Percentiles rank a stretch among this genome's conserved stretches.
These are phyloP conservation scores for Toxostoma redivivum DNA, from an alignment of 2,113 vertebrate genomes.

Conservation along the genomic window DNA sequence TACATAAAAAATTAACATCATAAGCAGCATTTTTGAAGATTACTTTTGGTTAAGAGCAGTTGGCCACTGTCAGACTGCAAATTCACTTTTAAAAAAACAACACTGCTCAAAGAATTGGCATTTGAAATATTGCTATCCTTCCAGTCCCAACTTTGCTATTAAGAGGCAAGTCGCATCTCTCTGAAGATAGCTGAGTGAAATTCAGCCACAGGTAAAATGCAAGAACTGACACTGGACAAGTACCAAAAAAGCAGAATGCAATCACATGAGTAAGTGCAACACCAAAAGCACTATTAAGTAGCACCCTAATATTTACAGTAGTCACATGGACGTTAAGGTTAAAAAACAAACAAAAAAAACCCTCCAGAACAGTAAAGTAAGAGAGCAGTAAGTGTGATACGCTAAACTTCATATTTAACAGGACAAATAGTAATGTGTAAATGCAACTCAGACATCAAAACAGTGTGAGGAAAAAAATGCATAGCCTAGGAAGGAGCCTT, in stretches of 20 bases:
- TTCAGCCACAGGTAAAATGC: not conserved
- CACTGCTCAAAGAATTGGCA: not conserved
- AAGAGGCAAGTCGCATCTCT: not conserved
- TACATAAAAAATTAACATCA: not conserved
- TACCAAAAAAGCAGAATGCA: not conserved
- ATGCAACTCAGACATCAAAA: not conserved
- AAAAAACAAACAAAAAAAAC: not conserved
- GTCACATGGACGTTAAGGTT: not conserved
- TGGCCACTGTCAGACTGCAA: not conserved
- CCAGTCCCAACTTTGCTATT: not conserved
- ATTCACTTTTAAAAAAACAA: not conserved
- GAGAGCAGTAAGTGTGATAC: rapidly evolving
- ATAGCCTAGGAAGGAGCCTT: not conserved
- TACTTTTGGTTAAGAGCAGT: not conserved
- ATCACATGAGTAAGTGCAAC: not conserved
- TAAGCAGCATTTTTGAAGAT: not conserved
- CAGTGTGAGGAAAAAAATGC: not conserved
- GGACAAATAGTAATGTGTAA: not conserved
- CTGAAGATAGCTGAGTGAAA: not conserved
- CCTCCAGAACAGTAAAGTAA: not conserved
- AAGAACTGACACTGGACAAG: not conserved
- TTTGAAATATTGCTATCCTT: not conserved
- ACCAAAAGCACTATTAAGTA: not conserved
- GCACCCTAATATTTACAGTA: not conserved
- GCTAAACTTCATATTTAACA: not conserved